Evolutionary conservation across 2,888 invertebrate species (phyloP), one percentile per base, ranked within the genome.

Genomic region (Myopa tessellatipennis): DNA sequence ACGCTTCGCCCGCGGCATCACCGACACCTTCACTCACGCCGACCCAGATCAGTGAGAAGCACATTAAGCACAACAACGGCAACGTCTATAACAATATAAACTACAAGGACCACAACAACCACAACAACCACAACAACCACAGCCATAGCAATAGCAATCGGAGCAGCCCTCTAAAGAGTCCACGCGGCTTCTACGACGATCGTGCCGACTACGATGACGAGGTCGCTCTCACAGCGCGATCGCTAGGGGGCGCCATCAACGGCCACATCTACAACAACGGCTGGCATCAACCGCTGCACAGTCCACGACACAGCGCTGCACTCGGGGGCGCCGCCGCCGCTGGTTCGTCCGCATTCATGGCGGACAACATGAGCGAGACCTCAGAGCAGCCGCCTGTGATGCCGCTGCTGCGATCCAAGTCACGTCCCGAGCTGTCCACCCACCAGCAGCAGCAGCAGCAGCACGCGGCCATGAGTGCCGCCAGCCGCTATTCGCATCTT

Each of bases 401-500:
- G 82, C 86, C 88, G 79, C 84, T 88, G 78, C 83, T 86, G 75
- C 87, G 89, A 79, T 89, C 89, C 55, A 89, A 89, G 82, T 89
- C 89, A 52, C 87, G 89, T 55, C 89, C 89, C 65, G 89, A 89
- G 81, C 82, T 89, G 58, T 85, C 87, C 16, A 84, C 85, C 26
- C 83, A 84, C 75, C 83, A 85, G 85, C 40, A 83, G 90, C 61
- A 61, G 61, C 61, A 89, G 69, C 40, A 18, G 88, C 91, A 90
- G 92, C 92, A 83, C 90, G 86, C 72, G 91, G 90, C 87, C 16
- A 83, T 90, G 89, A 88, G 91, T 90, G 92, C 92, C 83, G 90
- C 86, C 71, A 91, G 90, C 86, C 89, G 93, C 83, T 95, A 95
- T 89, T 93, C 93, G 81, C 95, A 95, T 88, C 91, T 95, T 74